phyloP scores from a whole-genome alignment of 1,140 invertebrate genomes.

The Eumeta japonica region DNA sequence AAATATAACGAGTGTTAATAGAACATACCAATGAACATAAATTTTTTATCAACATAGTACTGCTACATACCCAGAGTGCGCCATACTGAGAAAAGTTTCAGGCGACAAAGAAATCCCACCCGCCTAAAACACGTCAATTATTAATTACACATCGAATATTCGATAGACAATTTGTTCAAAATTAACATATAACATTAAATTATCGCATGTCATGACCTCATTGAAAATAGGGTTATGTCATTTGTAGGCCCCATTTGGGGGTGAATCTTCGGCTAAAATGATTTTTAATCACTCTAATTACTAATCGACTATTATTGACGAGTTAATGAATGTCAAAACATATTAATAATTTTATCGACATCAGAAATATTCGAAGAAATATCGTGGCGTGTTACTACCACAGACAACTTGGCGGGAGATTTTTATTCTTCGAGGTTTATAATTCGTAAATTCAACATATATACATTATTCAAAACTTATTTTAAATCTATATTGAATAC shows the following conservation, averaged over 20 bases:
- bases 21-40: slow-evolving; percentile 27
- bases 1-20: slow-evolving; percentile 20
- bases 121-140: slow-evolving; percentile 29
- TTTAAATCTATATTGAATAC: too few species aligned
- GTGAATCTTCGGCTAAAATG: slow-evolving; percentile 18
- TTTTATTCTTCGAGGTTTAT: slow-evolving; percentile 33
- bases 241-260: slow-evolving; percentile 42
- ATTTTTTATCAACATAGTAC: too few species aligned
- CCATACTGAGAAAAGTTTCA: slow-evolving; percentile 32
- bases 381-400: too few species aligned
- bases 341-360: too few species aligned
- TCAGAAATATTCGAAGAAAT: too few species aligned
- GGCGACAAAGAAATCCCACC: slow-evolving; percentile 20
- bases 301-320: too few species aligned
- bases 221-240: slow-evolving; percentile 56
- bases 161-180: slow-evolving; percentile 4
- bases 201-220: slow-evolving; percentile 52
- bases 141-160: too few species aligned
- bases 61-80: slow-evolving; percentile 45
- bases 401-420: slow-evolving; percentile 50
- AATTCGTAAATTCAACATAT: slow-evolving; percentile 11
- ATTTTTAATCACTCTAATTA: slow-evolving; percentile 15
- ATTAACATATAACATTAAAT: slow-evolving; percentile 27
- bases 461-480: too few species aligned
- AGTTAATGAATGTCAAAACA: too few species aligned